These are phyloP conservation scores for Tiliqua scincoides DNA, from an alignment of 2,113 vertebrate genomes.

Conservation along the genomic window DNA sequence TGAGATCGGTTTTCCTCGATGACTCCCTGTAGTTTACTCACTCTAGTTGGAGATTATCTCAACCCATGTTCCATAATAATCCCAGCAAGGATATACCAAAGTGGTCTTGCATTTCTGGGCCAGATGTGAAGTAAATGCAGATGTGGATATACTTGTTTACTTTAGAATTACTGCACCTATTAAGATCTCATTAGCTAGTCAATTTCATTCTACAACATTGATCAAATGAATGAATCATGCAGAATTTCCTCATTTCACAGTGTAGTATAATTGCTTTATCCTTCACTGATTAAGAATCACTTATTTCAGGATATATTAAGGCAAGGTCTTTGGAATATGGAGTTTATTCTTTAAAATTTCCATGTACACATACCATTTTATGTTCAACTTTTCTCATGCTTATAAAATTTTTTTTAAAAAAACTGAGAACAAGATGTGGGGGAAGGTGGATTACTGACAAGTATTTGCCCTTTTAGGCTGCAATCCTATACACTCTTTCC, in stretches of 20 bases:
- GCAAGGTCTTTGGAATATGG: constrained; percentile 1
- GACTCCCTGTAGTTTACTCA: constrained; percentile 13
- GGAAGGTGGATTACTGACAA: neutral
- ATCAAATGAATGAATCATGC: constrained; percentile 58
- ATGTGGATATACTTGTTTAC: constrained; percentile 38
- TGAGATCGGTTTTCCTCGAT: neutral
- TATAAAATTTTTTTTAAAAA: neutral
- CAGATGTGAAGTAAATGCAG: constrained; percentile 47
- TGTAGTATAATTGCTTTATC: constrained; percentile 2
- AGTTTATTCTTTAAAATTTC: neutral
- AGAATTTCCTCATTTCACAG: constrained; percentile 59
- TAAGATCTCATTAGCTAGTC: constrained; percentile 65
- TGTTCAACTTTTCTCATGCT: neutral
- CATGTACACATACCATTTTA: neutral
- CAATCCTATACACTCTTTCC: too few relatives aligned
- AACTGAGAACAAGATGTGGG: neutral
- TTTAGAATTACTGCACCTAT: constrained; percentile 51
- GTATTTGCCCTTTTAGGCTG: neutral
- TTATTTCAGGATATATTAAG: constrained; percentile 34
- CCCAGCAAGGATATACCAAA: constrained; percentile 32
- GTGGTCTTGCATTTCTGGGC: constrained; percentile 33
- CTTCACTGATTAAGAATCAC: constrained; percentile 37
- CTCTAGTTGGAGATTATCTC: neutral
- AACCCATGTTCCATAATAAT: constrained; percentile 2
- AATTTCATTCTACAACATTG: constrained; percentile 63